Evolutionary conservation across 2,113 vertebrate genomes (phyloP), one percentile per base, ranked within the genome.

Genomic region (Piprites chloris): DNA sequence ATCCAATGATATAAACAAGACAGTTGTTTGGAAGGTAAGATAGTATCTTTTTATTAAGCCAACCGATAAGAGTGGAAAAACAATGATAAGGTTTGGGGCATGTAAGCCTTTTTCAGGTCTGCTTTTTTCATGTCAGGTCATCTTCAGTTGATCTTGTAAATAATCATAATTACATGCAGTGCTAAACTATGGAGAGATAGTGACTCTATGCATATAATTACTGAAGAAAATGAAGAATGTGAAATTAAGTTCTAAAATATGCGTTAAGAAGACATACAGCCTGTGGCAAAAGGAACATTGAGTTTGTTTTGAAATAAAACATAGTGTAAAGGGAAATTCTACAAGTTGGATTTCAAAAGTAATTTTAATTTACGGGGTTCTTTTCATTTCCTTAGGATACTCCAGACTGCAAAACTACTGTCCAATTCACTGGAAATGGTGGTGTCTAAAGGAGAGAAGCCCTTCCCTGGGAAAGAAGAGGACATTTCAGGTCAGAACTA

Each of bases 41-140:
- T 88, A 62, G 18, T 49, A 89, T 88, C 85, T 90, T 84, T 77
- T 85, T 93, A 65, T 86, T 88, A 81, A 87, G 5, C 13, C 53
- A 84, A 30, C 12, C 92, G 96, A 96, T 97, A 96, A 92, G 12
- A 1, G 24, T 75, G 47, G 61, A 71, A 90, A 96, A 95, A 89
- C 84, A 96, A 78, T 89, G 93, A 95, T 97, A 95, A 97, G 52
- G 15, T 82, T 89, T 74, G 69, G 89, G 47, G 76, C 59, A 96
- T 72, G 56, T 61, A 87, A 89, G 73, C 13, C 14, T 78, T 95
- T 77, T 71, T 89, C 79, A 78, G 75, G 68, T 93, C 71, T 83
- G 63, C 32, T 86, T 95, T 96, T 96, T 95, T 93, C 72, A 92
- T 84, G 65, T 95, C 65, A 89, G 96, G 89, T 97, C 89, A 94